Evolutionary conservation across 2,888 invertebrate genomes (phyloP), one percentile per base, ranked within the genome.

Genomic region (Aspidapion aeneum): DNA sequence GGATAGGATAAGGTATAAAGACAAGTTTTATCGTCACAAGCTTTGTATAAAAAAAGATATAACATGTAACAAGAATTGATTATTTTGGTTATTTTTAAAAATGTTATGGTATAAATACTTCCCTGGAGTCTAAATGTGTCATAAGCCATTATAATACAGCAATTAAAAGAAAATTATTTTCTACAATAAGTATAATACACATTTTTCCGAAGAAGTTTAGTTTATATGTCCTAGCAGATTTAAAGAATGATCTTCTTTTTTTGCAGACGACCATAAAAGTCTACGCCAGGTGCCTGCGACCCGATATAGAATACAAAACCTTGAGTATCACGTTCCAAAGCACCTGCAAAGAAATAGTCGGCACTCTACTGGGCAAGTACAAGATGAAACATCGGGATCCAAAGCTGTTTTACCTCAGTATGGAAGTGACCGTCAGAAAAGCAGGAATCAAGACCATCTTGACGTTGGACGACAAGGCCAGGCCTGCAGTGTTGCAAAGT

Each of bases 301-400:
- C 94, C 21, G 96, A 96, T 82, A 95, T 96, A 78, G 96, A 96
- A 80, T 96, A 97, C 86, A 96, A 96, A 81, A 97, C 96, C 0
- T 82, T 97, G 64, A 90, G 93, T 69, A 93, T 96, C 71, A 91
- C 92, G 58, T 93, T 91, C 84, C 90, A 92, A 74, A 95, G 94
- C 16, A 90, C 93, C 1, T 93, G 94, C 74, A 87, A 90, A 73
- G 93, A 95, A 79, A 91, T 97, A 68, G 92, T 96, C 12, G 83
- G 86, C 66, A 90, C 92, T 58, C 83, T 97, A 19, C 83, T 97
- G 67, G 87, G 91, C 80, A 95, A 96, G 68, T 79, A 85, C 81
- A 88, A 93, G 74, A 94, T 95, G 93, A 87, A 93, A 72, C 94
- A 94, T 79, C 86, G 95, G 21, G 96, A 97, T 80, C 94, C 95